These are phyloP conservation scores for Corythornis cristatus DNA, from an alignment of 2,113 vertebrate species.

Conservation along the genomic window DNA sequence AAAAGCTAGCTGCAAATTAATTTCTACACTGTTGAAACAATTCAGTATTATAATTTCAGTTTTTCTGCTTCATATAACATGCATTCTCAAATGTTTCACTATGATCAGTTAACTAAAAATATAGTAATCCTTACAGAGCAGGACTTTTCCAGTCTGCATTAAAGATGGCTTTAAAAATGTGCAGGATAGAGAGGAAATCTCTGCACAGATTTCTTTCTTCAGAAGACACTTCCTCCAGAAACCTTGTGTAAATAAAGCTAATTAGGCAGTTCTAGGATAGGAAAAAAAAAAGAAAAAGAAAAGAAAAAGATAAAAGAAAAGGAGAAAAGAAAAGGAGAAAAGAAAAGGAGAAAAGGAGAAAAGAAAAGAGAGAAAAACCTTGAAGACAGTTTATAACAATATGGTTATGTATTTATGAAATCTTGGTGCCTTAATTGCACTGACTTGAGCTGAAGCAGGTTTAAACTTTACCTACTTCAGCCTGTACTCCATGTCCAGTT, in stretches of 20 bases:
- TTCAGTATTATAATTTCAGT: conserved; percentile 12
- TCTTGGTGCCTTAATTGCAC: background rate
- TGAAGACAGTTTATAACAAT: background rate
- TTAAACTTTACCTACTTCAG: background rate
- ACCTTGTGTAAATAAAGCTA: background rate
- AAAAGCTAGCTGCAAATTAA: conserved; percentile 25
- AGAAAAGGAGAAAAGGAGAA: too few species aligned
- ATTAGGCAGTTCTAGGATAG: background rate
- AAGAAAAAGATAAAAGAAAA: too few species aligned
- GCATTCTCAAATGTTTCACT: background rate
- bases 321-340: too few species aligned
- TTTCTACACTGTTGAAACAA: conserved; percentile 13
- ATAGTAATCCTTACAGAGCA: background rate
- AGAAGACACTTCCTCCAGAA: background rate
- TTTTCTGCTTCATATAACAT: background rate
- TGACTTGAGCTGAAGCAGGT: background rate
- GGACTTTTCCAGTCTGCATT: background rate
- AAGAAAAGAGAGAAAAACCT: too few species aligned
- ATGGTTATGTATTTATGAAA: background rate
- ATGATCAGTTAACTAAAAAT: background rate
- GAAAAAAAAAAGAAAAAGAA: background rate
- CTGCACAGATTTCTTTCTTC: background rate
- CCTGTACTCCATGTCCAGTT: background rate
- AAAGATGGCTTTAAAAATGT: background rate
- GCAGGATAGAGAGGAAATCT: background rate